phyloP scores from a whole-genome alignment of 2,888 invertebrate species.

The Ceratothoa steindachneri region DNA sequence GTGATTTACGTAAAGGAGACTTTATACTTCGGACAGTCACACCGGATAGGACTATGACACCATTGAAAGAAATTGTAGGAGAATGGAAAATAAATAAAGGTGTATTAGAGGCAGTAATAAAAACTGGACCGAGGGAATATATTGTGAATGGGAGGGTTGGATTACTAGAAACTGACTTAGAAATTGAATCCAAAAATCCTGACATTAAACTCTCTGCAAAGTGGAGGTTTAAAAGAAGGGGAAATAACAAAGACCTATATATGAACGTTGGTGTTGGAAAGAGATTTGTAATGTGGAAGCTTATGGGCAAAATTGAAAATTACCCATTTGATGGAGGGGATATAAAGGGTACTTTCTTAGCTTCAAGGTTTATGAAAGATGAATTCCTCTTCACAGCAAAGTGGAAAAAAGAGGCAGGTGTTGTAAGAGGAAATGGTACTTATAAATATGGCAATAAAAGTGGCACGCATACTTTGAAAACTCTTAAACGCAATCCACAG shows the following conservation, averaged over 20 bases:
- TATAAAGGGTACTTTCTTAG: constrained; percentile 23
- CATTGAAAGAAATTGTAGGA: constrained; percentile 31
- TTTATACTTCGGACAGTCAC: constrained; percentile 23
- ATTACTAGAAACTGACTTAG: constrained; percentile 16
- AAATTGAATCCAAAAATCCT: neutral
- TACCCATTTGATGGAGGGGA: constrained; percentile 17
- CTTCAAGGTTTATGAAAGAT: constrained; percentile 2
- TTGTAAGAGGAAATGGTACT: constrained; percentile 18
- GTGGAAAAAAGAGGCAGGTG: constrained; percentile 26
- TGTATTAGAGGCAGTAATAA: constrained; percentile 12
- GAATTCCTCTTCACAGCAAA: constrained; percentile 20
- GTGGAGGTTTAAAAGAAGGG: constrained; percentile 18
- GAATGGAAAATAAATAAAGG: constrained; percentile 29
- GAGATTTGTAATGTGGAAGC: constrained; percentile 21
- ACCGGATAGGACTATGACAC: neutral
- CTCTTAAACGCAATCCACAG: constrained; percentile 12
- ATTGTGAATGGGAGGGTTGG: constrained; percentile 26
- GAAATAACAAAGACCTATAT: constrained; percentile 27
- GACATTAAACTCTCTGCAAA: constrained; percentile 2
- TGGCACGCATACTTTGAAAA: constrained; percentile 21
- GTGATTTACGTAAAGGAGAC: constrained; percentile 15
- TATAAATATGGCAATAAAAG: constrained; percentile 19
- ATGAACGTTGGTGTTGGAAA: constrained; percentile 27
- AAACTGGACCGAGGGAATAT: constrained; percentile 19
- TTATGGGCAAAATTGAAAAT: constrained; percentile 26